These are phyloP conservation scores for Drosophila subpulchrella DNA, from an alignment of 1,140 invertebrate species.

Conservation along the genomic window DNA sequence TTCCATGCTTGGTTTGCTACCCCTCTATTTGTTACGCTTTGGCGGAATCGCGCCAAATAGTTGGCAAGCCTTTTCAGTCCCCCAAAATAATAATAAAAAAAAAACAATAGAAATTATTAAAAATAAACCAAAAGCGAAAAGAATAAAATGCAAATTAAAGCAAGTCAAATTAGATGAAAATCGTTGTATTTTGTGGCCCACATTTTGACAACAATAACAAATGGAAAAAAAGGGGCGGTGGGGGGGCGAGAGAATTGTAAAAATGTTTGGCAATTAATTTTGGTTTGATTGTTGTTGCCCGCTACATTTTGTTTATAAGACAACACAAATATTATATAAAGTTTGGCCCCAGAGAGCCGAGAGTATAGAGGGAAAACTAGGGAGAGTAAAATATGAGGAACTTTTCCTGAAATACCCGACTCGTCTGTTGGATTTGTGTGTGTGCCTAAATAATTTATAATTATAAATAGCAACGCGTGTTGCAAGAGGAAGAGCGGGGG, in stretches of 20 bases:
- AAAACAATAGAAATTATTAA: constrained; percentile 48
- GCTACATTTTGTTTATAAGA: constrained; percentile 36
- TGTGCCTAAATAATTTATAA: constrained; percentile 69
- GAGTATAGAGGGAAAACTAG: neutral
- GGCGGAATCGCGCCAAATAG: constrained; percentile 75
- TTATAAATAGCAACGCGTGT: constrained; percentile 80
- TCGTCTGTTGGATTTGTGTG: constrained; percentile 25
- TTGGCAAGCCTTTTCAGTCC: constrained; percentile 59
- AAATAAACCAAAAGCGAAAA: constrained; percentile 42
- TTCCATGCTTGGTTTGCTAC: constrained; percentile 59
- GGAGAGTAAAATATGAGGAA: constrained; percentile 36
- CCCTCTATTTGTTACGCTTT: constrained; percentile 68
- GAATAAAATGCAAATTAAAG: constrained; percentile 38
- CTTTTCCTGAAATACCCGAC: constrained; percentile 32
- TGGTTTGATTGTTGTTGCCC: constrained; percentile 14
- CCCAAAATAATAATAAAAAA: constrained; percentile 1
- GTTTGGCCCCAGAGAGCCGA: constrained; percentile 6
- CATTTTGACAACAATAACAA: constrained; percentile 20
- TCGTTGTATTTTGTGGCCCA: constrained; percentile 25
- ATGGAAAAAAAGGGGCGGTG: too few relatives aligned
- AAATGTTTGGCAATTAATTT: constrained; percentile 68
- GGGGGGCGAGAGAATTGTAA: constrained; percentile 9
- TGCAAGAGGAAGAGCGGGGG: constrained; percentile 44
- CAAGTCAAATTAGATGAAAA: constrained; percentile 28
- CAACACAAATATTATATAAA: constrained; percentile 50